Evolutionary conservation across 1,140 invertebrate genomes (phyloP).

Genomic region (Danaus plexippus): DNA sequence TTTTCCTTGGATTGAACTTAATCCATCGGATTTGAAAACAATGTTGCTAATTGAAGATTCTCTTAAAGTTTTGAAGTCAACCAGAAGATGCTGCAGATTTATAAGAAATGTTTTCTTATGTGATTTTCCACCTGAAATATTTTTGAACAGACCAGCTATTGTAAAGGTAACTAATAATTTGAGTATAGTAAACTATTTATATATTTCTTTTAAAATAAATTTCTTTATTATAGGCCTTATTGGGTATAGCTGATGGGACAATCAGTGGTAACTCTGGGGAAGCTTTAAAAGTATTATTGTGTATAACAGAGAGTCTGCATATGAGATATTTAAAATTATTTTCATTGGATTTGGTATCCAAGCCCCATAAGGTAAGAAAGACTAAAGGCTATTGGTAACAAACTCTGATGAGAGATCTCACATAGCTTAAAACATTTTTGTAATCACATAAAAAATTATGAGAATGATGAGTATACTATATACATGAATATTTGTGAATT

Average conservation of each 20-base stretch:
- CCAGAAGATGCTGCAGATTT: conserved; percentile 74
- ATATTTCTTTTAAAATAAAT: background rate
- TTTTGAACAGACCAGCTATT: conserved; percentile 77
- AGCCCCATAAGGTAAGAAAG: conserved; percentile 39
- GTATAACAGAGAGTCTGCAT: conserved; percentile 38
- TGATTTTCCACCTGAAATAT: conserved; percentile 80
- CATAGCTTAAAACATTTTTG: background rate
- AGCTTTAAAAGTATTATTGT: conserved; percentile 42
- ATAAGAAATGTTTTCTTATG: conserved; percentile 77
- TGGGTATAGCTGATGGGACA: conserved; percentile 44
- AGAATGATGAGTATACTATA: too few relatives aligned
- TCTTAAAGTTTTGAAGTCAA: conserved; percentile 59
- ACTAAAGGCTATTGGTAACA: too few relatives aligned
- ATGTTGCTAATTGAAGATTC: conserved; percentile 72
- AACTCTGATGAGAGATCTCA: background rate
- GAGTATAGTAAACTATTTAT: background rate
- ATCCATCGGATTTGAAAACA: conserved; percentile 71
- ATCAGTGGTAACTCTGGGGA: conserved; percentile 41
- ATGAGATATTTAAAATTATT: conserved; percentile 40
- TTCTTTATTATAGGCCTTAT: conserved; percentile 42
- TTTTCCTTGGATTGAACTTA: conserved; percentile 74
- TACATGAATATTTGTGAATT: too few relatives aligned
- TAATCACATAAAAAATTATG: too few relatives aligned
- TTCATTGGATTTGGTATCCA: conserved; percentile 43
- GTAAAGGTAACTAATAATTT: conserved; percentile 64